Evolutionary conservation across 2,797 vertebrate genomes (phyloP).

Genomic region (Myotis myotis): DNA sequence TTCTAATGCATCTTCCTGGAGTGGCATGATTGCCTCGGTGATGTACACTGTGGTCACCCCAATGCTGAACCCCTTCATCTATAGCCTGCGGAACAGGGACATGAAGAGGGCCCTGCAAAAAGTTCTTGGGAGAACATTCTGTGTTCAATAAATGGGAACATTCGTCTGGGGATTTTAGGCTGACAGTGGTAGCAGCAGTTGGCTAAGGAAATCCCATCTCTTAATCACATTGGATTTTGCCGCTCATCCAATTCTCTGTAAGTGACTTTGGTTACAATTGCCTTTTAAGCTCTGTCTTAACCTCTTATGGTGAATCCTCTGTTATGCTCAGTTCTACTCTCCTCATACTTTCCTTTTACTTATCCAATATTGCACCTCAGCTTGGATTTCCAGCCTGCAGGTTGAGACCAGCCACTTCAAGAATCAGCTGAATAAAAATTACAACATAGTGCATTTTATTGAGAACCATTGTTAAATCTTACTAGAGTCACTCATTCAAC

Average conservation of each 20-base stretch:
- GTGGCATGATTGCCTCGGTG: background rate
- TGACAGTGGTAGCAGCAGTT: background rate
- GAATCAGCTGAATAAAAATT: background rate
- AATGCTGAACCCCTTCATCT: slow-evolving; percentile 62
- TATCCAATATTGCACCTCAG: background rate
- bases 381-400: background rate
- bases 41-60: slow-evolving; percentile 51
- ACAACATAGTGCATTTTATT: background rate
- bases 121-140: background rate
- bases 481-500: background rate
- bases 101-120: background rate
- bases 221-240: background rate
- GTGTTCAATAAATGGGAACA: background rate
- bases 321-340: background rate
- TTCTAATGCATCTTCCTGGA: background rate
- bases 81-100: slow-evolving; percentile 51
- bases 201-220: background rate
- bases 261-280: background rate
- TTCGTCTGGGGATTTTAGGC: background rate
- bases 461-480: background rate
- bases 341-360: background rate
- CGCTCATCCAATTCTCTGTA: background rate
- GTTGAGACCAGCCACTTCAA: background rate
- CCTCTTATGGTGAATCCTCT: background rate
- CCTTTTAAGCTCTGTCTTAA: background rate